Conservation (phyloP, 1,140 invertebrate genomes). For the Megalonaias nervosa region DNA sequence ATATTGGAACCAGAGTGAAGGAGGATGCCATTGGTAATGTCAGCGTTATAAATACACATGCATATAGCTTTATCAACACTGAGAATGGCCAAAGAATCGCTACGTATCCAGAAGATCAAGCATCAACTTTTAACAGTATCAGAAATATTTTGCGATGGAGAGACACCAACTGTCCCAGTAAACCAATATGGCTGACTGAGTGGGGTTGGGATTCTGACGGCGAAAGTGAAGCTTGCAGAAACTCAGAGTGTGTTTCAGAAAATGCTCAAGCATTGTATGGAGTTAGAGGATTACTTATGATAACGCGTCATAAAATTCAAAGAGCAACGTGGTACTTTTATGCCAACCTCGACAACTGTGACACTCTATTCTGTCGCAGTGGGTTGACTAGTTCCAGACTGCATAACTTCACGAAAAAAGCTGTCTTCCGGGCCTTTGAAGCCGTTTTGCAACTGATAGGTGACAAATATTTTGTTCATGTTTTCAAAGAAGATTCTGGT, state of each 20-base stretch:
- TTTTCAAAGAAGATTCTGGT: conserved; percentile 36
- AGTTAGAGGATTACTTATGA: conserved; percentile 43
- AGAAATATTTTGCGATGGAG: conserved; percentile 49
- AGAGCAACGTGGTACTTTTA: conserved; percentile 58
- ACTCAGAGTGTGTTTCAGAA: conserved; percentile 50
- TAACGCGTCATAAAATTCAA: conserved; percentile 36
- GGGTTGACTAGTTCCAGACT: conserved; percentile 44
- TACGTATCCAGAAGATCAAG: conserved; percentile 46
- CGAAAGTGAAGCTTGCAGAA: conserved; percentile 37
- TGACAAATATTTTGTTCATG: conserved; percentile 34
- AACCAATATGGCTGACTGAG: conserved; percentile 55
- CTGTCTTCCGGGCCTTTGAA: conserved; percentile 43
- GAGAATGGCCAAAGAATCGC: conserved; percentile 35
- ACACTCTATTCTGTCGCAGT: conserved; percentile 51
- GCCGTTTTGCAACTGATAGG: conserved; percentile 37
- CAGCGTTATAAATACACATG: conserved; percentile 51
- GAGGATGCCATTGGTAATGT: conserved; percentile 31
- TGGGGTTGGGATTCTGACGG: conserved; percentile 57
- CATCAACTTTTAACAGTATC: conserved; percentile 47
- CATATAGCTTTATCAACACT: conserved; percentile 45
- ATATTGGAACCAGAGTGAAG: conserved; percentile 51
- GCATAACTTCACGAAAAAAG: conserved; percentile 47
- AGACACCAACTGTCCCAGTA: conserved; percentile 41
- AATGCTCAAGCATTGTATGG: conserved; percentile 48
- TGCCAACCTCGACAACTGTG: conserved; percentile 44